phyloP scores from a whole-genome alignment of 2,888 invertebrate species.

The Diarsia brunnea region DNA sequence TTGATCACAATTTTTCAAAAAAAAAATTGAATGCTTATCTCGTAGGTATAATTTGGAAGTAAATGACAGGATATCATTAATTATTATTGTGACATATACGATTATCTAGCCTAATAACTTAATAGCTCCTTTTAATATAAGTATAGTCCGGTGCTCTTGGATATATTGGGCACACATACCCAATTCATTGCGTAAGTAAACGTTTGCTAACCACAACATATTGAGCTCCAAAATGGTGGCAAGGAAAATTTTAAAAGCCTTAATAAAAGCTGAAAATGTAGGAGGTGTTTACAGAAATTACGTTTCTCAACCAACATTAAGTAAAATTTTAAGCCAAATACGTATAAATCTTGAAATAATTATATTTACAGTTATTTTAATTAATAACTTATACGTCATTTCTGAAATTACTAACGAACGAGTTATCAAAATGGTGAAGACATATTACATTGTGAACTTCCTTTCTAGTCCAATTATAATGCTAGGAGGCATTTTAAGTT shows the following conservation, averaged over 20 bases:
- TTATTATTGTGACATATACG: not conserved
- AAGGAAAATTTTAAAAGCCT: not conserved
- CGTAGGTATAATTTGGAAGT: not conserved
- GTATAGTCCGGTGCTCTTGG: not conserved
- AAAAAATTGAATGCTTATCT: not conserved
- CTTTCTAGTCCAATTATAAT: constrained; percentile 13
- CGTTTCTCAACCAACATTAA: not conserved
- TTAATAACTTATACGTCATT: not conserved
- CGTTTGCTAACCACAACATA: not conserved
- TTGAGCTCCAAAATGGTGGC: not conserved
- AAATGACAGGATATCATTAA: not conserved
- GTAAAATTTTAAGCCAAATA: not conserved
- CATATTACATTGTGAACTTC: not conserved
- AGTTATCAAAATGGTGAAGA: constrained; percentile 1
- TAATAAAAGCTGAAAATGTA: not conserved
- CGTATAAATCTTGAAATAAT: not conserved
- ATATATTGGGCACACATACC: not conserved
- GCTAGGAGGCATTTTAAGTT: not conserved
- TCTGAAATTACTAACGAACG: not conserved
- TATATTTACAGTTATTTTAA: constrained; percentile 5
- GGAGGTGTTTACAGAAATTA: constrained; percentile 13
- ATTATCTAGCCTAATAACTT: not conserved
- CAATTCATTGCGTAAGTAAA: not conserved
- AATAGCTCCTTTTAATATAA: not conserved
- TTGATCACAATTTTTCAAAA: not conserved